Evolutionary conservation across 2,888 invertebrate genomes (phyloP).

Genomic region (Acleris sparsana): DNA sequence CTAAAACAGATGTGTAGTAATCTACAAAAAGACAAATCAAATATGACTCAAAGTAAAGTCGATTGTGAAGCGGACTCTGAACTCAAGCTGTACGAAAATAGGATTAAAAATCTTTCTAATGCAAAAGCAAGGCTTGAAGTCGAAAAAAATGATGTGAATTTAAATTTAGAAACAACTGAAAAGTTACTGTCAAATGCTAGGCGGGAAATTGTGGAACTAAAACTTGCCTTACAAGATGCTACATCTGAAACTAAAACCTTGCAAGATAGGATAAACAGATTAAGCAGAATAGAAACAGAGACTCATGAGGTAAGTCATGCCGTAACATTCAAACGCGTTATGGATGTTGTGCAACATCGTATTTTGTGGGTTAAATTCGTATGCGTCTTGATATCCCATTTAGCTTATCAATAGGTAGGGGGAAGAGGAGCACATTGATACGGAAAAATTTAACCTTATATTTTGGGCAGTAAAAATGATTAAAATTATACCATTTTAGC

Average conservation of each 20-base stretch:
- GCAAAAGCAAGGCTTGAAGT: constrained; percentile 86
- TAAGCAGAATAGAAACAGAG: constrained; percentile 59
- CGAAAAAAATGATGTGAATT: constrained; percentile 84
- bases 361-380: no score
- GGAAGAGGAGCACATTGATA: no score
- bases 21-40: constrained; percentile 60
- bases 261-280: constrained; percentile 76
- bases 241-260: constrained; percentile 84
- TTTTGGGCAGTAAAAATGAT: no score
- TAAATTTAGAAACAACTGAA: constrained; percentile 83
- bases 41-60: constrained; percentile 52
- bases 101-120: constrained; percentile 74
- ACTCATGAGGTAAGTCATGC: constrained; percentile 59
- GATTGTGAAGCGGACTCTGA: constrained; percentile 64
- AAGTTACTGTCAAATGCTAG: constrained; percentile 86
- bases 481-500: no score
- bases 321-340: no score
- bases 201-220: constrained; percentile 86
- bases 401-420: no score
- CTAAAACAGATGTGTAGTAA: constrained; percentile 75
- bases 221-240: constrained; percentile 85
- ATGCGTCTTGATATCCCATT: no score
- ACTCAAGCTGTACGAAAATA: constrained; percentile 74
- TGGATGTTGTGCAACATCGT: no score
- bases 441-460: no score